Percentiles rank a stretch among this genome's conserved stretches.
Conservation (phyloP, 1,140 invertebrate genomes). For the Drosophila leontia region DNA sequence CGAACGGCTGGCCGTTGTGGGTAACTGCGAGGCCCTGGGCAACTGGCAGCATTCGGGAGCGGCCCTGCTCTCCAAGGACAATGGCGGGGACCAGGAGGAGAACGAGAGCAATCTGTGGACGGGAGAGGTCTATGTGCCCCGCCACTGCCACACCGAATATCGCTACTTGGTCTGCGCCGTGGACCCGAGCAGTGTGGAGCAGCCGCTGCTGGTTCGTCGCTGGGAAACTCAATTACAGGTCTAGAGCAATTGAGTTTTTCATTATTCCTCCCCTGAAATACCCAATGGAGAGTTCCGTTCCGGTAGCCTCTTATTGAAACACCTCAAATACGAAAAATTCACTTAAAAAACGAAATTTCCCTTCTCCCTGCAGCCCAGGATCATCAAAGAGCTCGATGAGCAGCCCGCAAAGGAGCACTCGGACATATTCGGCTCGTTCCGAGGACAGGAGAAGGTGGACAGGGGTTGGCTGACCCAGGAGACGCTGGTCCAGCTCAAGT, state of each 20-base stretch:
- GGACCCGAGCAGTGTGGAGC: slow-evolving; percentile 85
- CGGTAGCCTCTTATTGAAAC: slow-evolving; percentile 9
- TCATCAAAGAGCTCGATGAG: slow-evolving; percentile 81
- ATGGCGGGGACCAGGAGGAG: slow-evolving; percentile 73
- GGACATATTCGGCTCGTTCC: slow-evolving; percentile 87
- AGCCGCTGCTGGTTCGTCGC: slow-evolving; percentile 88
- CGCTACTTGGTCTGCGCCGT: slow-evolving; percentile 91
- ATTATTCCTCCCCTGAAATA: slow-evolving; percentile 10
- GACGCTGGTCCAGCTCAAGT: slow-evolving; percentile 94
- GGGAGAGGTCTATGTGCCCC: slow-evolving; percentile 87
- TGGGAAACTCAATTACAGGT: slow-evolving; percentile 93
- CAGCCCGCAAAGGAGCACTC: slow-evolving; percentile 65
- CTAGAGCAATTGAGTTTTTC: slow-evolving; percentile 8
- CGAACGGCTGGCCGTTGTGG: slow-evolving; percentile 86
- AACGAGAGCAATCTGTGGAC: slow-evolving; percentile 86
- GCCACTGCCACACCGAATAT: slow-evolving; percentile 89
- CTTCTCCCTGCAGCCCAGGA: slow-evolving; percentile 86
- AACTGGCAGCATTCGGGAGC: slow-evolving; percentile 86
- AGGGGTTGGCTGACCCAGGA: slow-evolving; percentile 95
- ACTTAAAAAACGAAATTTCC: background rate
- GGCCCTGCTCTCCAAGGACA: slow-evolving; percentile 77
- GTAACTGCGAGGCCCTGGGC: slow-evolving; percentile 85
- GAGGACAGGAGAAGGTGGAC: slow-evolving; percentile 88
- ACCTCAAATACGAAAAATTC: background rate
- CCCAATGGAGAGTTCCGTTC: slow-evolving; percentile 12